Evolutionary conservation across 1,140 invertebrate species (phyloP).

Genomic region (Macrocentrus cingulum): DNA sequence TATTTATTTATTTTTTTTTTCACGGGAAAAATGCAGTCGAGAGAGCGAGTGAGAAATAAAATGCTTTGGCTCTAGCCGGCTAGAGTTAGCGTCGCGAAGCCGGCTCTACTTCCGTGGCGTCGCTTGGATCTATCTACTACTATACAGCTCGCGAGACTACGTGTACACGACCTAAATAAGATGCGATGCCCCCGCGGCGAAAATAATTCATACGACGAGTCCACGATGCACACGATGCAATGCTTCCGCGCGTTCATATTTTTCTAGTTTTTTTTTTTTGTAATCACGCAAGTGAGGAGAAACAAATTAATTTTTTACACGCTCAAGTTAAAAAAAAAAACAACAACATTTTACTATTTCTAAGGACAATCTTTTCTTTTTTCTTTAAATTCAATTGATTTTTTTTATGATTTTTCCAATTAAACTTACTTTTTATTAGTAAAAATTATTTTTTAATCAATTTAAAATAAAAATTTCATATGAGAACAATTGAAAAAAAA

Average conservation of each 20-base stretch:
- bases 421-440: not conserved
- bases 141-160: slow-evolving; percentile 36
- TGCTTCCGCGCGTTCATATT: slow-evolving; percentile 26
- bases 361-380: not conserved
- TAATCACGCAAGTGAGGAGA: too few relatives aligned
- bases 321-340: too few relatives aligned
- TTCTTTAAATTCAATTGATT: not conserved
- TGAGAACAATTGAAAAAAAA: not conserved
- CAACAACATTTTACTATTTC: not conserved
- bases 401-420: not conserved
- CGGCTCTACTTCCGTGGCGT: slow-evolving; percentile 35
- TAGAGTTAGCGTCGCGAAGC: slow-evolving; percentile 34
- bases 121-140: slow-evolving; percentile 33
- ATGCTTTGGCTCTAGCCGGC: slow-evolving; percentile 22
- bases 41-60: slow-evolving; percentile 1
- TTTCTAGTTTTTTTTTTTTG: slow-evolving; percentile 16
- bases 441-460: not conserved
- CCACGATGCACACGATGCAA: slow-evolving; percentile 31
- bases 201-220: slow-evolving; percentile 56
- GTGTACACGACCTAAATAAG: slow-evolving; percentile 61
- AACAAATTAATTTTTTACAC: too few relatives aligned
- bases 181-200: slow-evolving; percentile 60
- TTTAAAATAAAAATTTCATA: not conserved
- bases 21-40: too few relatives aligned
- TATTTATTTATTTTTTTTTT: too few relatives aligned